These are phyloP conservation scores for Dione juno DNA, from an alignment of 2,888 invertebrate genomes.

Conservation along the genomic window DNA sequence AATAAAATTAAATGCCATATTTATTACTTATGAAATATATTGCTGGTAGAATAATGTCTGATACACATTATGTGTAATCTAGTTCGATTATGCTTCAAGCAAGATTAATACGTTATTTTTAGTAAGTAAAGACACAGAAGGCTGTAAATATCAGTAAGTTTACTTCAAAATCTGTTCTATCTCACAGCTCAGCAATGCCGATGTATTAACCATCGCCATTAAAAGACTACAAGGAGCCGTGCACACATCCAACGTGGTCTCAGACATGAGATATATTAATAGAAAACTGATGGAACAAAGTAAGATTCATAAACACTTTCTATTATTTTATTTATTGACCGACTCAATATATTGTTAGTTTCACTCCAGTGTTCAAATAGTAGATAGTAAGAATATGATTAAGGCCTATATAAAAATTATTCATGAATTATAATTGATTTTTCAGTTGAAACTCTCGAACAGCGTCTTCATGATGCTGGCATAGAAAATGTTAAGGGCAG, in stretches of 20 bases:
- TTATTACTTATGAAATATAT: neutral
- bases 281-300: constrained; percentile 53
- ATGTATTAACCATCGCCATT: constrained; percentile 55
- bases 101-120: too few species aligned
- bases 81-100: neutral
- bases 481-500: constrained; percentile 14
- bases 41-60: too few species aligned
- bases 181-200: constrained; percentile 40
- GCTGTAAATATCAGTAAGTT: neutral
- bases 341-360: too few species aligned
- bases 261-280: constrained; percentile 51
- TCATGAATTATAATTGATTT: neutral
- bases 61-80: too few species aligned
- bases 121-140: too few species aligned
- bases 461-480: constrained; percentile 21
- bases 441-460: constrained; percentile 38
- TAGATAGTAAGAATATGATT: too few species aligned
- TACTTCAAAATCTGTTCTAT: neutral
- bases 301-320: constrained; percentile 43
- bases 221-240: constrained; percentile 48
- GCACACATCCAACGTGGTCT: constrained; percentile 46
- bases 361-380: too few species aligned
- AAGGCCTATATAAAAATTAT: neutral
- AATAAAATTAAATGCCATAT: neutral
- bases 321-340: too few species aligned